These are phyloP conservation scores for Andrena minutula DNA, from an alignment of 2,888 invertebrate genomes.

Conservation along the genomic window DNA sequence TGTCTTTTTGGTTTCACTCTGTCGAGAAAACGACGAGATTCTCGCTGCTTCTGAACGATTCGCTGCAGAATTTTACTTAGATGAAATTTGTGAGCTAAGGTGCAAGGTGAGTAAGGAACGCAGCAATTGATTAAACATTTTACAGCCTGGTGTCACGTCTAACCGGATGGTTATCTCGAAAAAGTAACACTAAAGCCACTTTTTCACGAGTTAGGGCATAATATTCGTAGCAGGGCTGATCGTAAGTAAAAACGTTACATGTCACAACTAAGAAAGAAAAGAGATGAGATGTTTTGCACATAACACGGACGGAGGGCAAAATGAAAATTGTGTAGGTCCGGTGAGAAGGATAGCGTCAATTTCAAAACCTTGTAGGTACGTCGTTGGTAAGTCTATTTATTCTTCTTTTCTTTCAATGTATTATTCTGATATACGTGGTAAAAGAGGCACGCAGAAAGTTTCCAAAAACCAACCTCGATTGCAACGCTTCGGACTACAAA, in stretches of 20 bases:
- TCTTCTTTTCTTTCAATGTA: conserved; percentile 60
- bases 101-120: conserved; percentile 64
- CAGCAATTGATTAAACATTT: conserved; percentile 65
- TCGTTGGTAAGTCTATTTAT: conserved; percentile 77
- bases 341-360: conserved; percentile 75
- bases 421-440: conserved; percentile 35
- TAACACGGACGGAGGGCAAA: conserved; percentile 71
- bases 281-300: conserved; percentile 53
- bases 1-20: not conserved
- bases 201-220: conserved; percentile 59
- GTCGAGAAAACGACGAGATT: conserved; percentile 1
- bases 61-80: conserved; percentile 39
- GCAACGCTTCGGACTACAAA: conserved; percentile 30
- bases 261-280: conserved; percentile 21
- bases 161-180: conserved; percentile 46
- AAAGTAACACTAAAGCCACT: conserved; percentile 43
- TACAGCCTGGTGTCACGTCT: conserved; percentile 65
- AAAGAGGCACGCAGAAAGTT: conserved; percentile 14
- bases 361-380: conserved; percentile 80
- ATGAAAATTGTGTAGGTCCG: conserved; percentile 71
- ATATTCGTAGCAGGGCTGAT: conserved; percentile 45
- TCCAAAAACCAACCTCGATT: conserved; percentile 34
- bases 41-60: conserved; percentile 51
- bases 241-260: conserved; percentile 45
- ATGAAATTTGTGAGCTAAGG: conserved; percentile 34